phyloP scores from a whole-genome alignment of 2,113 vertebrate genomes.

The Ramphastos sulfuratus region DNA sequence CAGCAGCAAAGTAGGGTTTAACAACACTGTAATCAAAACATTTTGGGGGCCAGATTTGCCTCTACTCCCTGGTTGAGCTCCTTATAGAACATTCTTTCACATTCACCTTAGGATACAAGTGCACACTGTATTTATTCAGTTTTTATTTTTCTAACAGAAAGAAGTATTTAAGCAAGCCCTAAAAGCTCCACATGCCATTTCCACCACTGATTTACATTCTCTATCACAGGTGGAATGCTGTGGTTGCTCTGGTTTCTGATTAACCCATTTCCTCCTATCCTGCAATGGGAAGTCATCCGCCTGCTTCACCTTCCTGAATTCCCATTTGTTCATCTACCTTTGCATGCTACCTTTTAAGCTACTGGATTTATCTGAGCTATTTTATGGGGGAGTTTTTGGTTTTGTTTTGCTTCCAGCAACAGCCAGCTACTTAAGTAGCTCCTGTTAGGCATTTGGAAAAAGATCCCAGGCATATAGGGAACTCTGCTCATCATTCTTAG shows the following conservation, averaged over 20 bases:
- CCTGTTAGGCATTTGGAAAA: neutral
- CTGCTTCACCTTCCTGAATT: neutral
- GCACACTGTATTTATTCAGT: neutral
- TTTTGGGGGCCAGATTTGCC: neutral
- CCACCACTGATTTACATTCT: neutral
- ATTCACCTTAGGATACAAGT: neutral
- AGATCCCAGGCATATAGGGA: neutral
- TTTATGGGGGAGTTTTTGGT: neutral
- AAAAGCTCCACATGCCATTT: neutral
- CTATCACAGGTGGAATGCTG: conserved; percentile 10
- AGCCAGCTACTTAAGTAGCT: neutral
- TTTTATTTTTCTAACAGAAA: neutral
- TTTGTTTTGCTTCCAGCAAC: neutral
- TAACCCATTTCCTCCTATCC: neutral
- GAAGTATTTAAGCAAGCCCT: neutral
- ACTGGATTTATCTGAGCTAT: neutral
- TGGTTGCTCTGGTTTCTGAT: neutral
- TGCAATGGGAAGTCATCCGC: neutral
- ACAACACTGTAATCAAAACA: neutral
- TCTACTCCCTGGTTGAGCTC: neutral
- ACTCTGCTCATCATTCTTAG: neutral
- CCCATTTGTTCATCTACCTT: neutral
- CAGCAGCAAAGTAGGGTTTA: neutral
- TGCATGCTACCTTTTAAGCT: neutral
- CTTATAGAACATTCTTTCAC: neutral